A percentile compares a stretch with the other conserved stretches of the same genome.
phyloP scores from a whole-genome alignment of 2,888 invertebrate species.

The Oscheius sp. region DNA sequence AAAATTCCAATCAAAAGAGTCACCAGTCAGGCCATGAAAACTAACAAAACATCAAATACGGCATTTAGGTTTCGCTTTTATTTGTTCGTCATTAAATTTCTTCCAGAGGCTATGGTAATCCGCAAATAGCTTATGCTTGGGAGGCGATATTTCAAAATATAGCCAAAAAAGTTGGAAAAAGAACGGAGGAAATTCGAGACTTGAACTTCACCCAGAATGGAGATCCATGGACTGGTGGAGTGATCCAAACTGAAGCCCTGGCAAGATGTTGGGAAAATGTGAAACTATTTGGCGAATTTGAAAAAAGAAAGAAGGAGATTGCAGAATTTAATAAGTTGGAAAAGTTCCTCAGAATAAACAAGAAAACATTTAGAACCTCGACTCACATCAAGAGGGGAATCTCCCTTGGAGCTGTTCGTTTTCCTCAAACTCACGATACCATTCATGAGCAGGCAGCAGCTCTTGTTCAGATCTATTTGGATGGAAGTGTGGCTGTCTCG shows the following conservation, averaged over 20 bases:
- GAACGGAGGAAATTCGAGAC: conserved; percentile 72
- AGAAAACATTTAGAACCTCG: conserved; percentile 13
- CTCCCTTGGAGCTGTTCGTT: conserved; percentile 83
- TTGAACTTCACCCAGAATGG: conserved; percentile 75
- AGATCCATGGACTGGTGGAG: conserved; percentile 76
- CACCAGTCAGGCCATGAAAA: conserved; percentile 79
- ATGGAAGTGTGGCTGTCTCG: conserved; percentile 84
- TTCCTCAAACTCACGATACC: conserved; percentile 78
- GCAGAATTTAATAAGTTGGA: conserved; percentile 80
- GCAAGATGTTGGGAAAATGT: conserved; percentile 83
- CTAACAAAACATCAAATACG: conserved; percentile 88
- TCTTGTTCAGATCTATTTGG: conserved; percentile 82
- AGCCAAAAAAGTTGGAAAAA: conserved; percentile 78
- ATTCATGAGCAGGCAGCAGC: conserved; percentile 78
- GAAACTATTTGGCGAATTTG: conserved; percentile 78
- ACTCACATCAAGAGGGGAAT: conserved; percentile 82
- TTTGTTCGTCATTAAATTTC: not conserved
- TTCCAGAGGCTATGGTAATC: conserved; percentile 84
- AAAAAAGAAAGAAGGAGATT: conserved; percentile 76
- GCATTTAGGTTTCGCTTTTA: conserved; percentile 73
- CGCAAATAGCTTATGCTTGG: conserved; percentile 85
- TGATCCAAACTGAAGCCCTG: conserved; percentile 35
- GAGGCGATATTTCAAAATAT: conserved; percentile 83
- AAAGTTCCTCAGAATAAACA: not conserved
- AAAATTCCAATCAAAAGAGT: conserved; percentile 80